These are phyloP conservation scores for Drosophila villosipedis DNA, from an alignment of 2,888 invertebrate genomes.

Conservation along the genomic window DNA sequence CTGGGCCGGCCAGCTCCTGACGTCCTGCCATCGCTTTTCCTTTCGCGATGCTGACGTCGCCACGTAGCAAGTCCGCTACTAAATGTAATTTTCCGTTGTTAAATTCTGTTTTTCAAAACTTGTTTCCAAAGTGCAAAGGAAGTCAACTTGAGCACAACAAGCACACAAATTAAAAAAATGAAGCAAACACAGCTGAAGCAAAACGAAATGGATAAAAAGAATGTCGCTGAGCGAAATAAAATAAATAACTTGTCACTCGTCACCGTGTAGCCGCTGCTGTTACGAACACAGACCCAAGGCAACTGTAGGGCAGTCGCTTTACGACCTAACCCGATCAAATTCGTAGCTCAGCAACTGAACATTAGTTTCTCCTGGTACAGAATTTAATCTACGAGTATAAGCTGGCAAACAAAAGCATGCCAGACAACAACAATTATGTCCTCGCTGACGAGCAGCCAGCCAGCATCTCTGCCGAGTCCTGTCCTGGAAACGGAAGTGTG, in stretches of 20 bases:
- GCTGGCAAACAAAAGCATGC: slow-evolving; percentile 49
- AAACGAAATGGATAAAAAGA: slow-evolving; percentile 25
- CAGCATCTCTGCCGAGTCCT: slow-evolving; percentile 20
- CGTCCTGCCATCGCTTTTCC: slow-evolving; percentile 13
- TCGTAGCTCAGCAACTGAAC: slow-evolving; percentile 12
- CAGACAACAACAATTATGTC: slow-evolving; percentile 37
- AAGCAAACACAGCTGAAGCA: slow-evolving; percentile 11
- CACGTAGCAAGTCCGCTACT: slow-evolving; percentile 66
- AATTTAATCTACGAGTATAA: slow-evolving; percentile 51
- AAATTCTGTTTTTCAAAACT: slow-evolving; percentile 80
- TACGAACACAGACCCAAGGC: slow-evolving; percentile 3
- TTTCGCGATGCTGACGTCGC: slow-evolving; percentile 6
- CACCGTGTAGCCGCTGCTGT: slow-evolving; percentile 27
- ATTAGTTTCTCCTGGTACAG: slow-evolving; percentile 27
- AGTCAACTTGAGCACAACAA: slow-evolving; percentile 78
- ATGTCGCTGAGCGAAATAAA: slow-evolving; percentile 35
- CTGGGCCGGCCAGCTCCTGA: slow-evolving; percentile 21
- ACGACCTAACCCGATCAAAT: slow-evolving; percentile 21
- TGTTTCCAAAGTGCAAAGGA: slow-evolving; percentile 78
- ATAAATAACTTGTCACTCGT: slow-evolving; percentile 53
- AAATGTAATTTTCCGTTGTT: slow-evolving; percentile 82
- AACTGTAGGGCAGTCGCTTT: slow-evolving; percentile 38
- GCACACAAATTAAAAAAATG: slow-evolving; percentile 30
- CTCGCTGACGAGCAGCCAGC: slow-evolving; percentile 11
- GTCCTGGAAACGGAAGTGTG: slow-evolving; percentile 49